A percentile compares a stretch with the other conserved stretches of the same genome.
Evolutionary conservation across 2,113 vertebrate species (phyloP).

Genomic region (Trichomycterus rosablanca): DNA sequence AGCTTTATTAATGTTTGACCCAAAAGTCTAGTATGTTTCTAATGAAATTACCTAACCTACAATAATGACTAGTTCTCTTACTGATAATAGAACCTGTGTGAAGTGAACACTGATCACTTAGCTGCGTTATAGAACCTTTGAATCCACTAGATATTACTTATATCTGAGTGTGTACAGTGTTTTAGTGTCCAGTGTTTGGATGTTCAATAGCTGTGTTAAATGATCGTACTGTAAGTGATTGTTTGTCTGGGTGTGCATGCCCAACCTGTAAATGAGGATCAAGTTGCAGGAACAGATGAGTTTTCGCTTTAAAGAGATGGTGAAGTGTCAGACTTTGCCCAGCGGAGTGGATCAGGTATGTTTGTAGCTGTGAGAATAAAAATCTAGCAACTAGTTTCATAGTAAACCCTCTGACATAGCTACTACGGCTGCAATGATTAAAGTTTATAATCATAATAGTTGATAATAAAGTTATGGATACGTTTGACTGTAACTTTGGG

Average conservation of each 20-base stretch:
- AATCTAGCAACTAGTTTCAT: not conserved
- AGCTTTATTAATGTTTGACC: not conserved
- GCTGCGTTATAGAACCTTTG: too few species aligned
- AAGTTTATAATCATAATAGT: too few species aligned
- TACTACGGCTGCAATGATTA: too few species aligned
- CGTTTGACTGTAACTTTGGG: too few species aligned
- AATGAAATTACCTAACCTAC: not conserved
- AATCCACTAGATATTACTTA: too few species aligned
- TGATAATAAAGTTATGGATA: not conserved
- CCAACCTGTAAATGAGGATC: slow-evolving; percentile 58
- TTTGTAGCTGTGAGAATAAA: not conserved
- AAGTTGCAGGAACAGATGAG: slow-evolving; percentile 71
- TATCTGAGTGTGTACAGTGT: slow-evolving; percentile 9
- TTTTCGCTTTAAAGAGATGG: slow-evolving; percentile 67
- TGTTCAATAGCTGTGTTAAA: too few species aligned
- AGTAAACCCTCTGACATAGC: not conserved
- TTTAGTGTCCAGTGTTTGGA: not conserved
- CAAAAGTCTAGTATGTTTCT: not conserved
- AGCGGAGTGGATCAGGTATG: slow-evolving; percentile 62
- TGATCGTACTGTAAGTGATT: not conserved
- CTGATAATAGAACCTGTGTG: too few species aligned
- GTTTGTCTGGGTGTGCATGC: not conserved
- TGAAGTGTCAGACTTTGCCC: slow-evolving; percentile 65
- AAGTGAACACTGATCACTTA: too few species aligned
- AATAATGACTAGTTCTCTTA: too few species aligned